phyloP scores from a whole-genome alignment of 2,797 vertebrate genomes.

The Bradypodion pumilum region DNA sequence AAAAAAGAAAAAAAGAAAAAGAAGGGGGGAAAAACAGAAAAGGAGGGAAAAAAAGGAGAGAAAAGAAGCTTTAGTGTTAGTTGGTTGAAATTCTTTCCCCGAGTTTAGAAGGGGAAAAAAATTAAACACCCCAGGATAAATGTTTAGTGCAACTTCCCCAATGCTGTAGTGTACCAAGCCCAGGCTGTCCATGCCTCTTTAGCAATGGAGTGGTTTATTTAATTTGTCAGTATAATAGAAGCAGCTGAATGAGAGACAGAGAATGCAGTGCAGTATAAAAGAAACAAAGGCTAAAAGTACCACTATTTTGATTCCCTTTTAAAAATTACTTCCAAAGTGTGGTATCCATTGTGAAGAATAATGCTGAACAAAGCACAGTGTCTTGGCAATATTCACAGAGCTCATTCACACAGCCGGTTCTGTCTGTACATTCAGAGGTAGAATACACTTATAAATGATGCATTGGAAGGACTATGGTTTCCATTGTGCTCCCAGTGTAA shows the following conservation, averaged over 20 bases:
- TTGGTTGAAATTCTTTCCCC: constrained; percentile 2
- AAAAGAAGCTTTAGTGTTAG: constrained; percentile 13
- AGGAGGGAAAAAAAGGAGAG: neutral
- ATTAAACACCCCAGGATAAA: constrained; percentile 47
- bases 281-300: constrained; percentile 97
- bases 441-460: constrained; percentile 88
- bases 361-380: constrained; percentile 91
- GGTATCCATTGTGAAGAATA: constrained; percentile 96
- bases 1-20: neutral
- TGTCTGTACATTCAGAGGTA: constrained; percentile 87
- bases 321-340: constrained; percentile 99
- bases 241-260: constrained; percentile 91
- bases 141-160: constrained; percentile 77
- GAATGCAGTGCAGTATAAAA: constrained; percentile 87
- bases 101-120: neutral
- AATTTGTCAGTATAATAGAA: constrained; percentile 97
- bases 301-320: constrained; percentile 99
- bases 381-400: constrained; percentile 92
- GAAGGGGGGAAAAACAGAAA: neutral
- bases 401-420: constrained; percentile 86
- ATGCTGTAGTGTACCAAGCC: constrained; percentile 74
- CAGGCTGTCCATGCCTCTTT: constrained; percentile 82
- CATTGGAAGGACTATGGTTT: constrained; percentile 86
- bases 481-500: constrained; percentile 94
- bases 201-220: constrained; percentile 95